These are phyloP conservation scores for Mechanitis mazaeus DNA, from an alignment of 2,888 invertebrate genomes.

Conservation along the genomic window DNA sequence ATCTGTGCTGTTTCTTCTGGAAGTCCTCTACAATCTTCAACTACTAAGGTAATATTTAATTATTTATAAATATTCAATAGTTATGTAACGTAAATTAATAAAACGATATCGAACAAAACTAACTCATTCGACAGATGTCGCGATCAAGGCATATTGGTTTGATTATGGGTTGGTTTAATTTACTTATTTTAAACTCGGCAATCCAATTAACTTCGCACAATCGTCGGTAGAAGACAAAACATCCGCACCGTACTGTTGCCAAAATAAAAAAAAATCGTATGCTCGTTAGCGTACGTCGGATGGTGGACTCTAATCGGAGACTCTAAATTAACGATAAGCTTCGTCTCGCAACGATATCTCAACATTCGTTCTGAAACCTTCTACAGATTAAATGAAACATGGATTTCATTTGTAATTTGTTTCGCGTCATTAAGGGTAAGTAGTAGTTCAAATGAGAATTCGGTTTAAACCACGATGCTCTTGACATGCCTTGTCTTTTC, in stretches of 20 bases:
- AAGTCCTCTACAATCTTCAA: conserved; percentile 83
- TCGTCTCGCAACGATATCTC: conserved; percentile 65
- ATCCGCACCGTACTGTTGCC: conserved; percentile 62
- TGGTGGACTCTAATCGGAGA: conserved; percentile 66
- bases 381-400: conserved; percentile 63
- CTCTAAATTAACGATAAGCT: conserved; percentile 75
- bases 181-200: conserved; percentile 26
- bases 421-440: conserved; percentile 40
- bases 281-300: conserved; percentile 72
- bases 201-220: conserved; percentile 68
- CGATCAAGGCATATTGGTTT: conserved; percentile 21
- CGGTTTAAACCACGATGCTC: no score
- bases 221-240: conserved; percentile 66
- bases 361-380: conserved; percentile 66
- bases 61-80: conserved; percentile 5
- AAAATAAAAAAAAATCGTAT: conserved; percentile 67
- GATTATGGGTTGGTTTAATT: conserved; percentile 27
- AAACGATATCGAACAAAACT: neutral
- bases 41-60: conserved; percentile 84
- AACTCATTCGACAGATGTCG: conserved; percentile 17
- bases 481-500: no score
- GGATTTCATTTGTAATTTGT: conserved; percentile 56
- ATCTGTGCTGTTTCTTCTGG: conserved; percentile 89
- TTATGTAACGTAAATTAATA: neutral
- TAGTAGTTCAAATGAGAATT: conserved; percentile 2